Conservation (phyloP, 1,140 invertebrate genomes). For the Marisa cornuarietis region DNA sequence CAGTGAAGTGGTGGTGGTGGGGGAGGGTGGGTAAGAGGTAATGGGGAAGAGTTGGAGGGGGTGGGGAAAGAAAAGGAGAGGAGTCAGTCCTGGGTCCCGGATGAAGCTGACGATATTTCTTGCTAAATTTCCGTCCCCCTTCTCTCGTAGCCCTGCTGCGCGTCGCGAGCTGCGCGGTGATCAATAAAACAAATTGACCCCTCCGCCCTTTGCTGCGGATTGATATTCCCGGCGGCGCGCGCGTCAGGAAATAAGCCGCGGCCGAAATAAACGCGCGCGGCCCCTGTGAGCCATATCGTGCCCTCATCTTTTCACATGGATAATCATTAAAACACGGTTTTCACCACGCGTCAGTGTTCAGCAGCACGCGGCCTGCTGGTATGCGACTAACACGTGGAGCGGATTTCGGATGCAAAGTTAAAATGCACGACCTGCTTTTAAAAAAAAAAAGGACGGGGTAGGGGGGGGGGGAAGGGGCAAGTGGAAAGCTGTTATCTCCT, state of each 20-base stretch:
- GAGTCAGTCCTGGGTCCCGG: background rate
- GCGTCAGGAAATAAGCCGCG: constrained; percentile 29
- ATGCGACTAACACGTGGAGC: no score
- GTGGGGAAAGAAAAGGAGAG: background rate
- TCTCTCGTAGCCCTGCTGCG: background rate
- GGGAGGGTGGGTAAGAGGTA: background rate
- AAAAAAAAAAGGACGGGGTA: no score
- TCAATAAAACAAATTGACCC: constrained; percentile 33
- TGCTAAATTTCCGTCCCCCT: constrained; percentile 22
- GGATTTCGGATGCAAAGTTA: no score
- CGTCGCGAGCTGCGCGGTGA: constrained; percentile 7
- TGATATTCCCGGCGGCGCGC: constrained; percentile 28
- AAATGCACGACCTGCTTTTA: no score
- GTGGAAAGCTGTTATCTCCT: no score
- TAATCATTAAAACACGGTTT: constrained; percentile 26
- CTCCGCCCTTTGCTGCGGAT: constrained; percentile 28
- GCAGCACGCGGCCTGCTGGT: no score
- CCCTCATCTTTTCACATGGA: constrained; percentile 23
- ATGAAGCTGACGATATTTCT: constrained; percentile 13
- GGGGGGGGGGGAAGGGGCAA: no score
- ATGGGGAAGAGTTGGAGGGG: background rate
- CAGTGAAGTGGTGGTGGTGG: background rate
- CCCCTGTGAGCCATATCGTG: constrained; percentile 23
- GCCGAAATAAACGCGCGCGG: constrained; percentile 31
- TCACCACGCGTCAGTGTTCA: constrained; percentile 9